Conservation (phyloP, 2,888 invertebrate genomes). For the Oscheius sp. region DNA sequence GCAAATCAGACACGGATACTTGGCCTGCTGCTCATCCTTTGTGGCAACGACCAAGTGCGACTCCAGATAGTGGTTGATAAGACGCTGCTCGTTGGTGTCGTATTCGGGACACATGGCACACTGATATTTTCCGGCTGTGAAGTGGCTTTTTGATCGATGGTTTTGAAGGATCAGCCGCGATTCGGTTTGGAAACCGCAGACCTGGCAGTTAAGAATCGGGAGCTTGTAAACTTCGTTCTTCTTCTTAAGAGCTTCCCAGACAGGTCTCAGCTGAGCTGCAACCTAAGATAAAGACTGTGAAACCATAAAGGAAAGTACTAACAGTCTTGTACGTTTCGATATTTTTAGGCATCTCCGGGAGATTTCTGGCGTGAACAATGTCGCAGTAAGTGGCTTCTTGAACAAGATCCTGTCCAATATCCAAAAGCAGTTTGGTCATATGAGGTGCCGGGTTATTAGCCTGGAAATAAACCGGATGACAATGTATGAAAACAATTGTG, state of each 20-base stretch:
- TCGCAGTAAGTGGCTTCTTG: slow-evolving; percentile 72
- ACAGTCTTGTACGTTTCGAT: slow-evolving; percentile 71
- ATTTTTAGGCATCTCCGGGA: slow-evolving; percentile 72
- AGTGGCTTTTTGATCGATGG: slow-evolving; percentile 64
- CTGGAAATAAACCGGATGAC: slow-evolving; percentile 23
- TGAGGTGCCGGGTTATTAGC: slow-evolving; percentile 57
- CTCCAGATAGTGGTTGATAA: slow-evolving; percentile 67
- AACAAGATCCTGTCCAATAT: slow-evolving; percentile 72
- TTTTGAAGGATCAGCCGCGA: slow-evolving; percentile 55
- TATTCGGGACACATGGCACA: slow-evolving; percentile 70
- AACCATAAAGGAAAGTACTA: neutral
- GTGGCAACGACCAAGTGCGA: slow-evolving; percentile 62
- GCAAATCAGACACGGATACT: slow-evolving; percentile 69
- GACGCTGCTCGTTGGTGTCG: slow-evolving; percentile 69
- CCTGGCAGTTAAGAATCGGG: slow-evolving; percentile 54
- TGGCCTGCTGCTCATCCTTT: slow-evolving; percentile 61
- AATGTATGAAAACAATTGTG: neutral
- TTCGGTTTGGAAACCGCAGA: slow-evolving; percentile 71
- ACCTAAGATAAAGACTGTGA: slow-evolving; percentile 48
- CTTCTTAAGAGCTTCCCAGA: slow-evolving; percentile 67
- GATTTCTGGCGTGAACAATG: slow-evolving; percentile 70
- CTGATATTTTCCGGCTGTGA: slow-evolving; percentile 58
- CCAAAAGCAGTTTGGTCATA: slow-evolving; percentile 69
- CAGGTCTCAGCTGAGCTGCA: slow-evolving; percentile 70
- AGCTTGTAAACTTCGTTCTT: slow-evolving; percentile 69